Conservation (phyloP, 1,140 invertebrate genomes). For the Branchinecta lynchi region DNA sequence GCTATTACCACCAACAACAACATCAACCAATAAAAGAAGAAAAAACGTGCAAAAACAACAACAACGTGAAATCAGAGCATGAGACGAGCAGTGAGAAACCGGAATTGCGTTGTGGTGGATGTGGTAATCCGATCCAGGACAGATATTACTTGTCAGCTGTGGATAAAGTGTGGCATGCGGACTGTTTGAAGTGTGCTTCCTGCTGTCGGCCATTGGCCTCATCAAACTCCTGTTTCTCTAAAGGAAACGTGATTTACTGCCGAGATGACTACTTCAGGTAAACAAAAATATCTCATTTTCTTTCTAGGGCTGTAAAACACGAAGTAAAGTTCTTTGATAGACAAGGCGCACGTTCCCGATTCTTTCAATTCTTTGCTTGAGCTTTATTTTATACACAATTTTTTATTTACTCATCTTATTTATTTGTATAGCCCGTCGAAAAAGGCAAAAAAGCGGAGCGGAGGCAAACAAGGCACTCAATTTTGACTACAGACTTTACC, state of each 20-base stretch:
- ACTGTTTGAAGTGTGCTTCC: slow-evolving; percentile 24
- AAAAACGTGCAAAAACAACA: background rate
- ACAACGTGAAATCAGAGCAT: background rate
- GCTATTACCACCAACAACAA: background rate
- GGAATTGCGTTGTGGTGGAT: slow-evolving; percentile 51
- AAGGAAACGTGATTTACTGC: slow-evolving; percentile 24
- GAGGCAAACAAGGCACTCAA: no score
- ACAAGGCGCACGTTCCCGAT: background rate
- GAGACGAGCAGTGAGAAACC: background rate
- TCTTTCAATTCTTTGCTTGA: background rate
- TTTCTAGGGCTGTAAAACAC: background rate
- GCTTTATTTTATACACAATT: background rate
- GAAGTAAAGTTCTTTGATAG: background rate
- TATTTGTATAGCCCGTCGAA: background rate
- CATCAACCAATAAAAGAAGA: background rate
- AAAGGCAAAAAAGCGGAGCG: no score
- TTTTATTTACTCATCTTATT: background rate
- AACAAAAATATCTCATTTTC: background rate
- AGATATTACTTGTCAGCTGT: slow-evolving; percentile 73
- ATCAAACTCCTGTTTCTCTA: slow-evolving; percentile 25
- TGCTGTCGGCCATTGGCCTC: slow-evolving; percentile 24
- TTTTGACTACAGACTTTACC: no score
- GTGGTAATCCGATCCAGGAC: slow-evolving; percentile 63
- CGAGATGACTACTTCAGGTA: slow-evolving; percentile 26
- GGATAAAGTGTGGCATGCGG: slow-evolving; percentile 44